Evolutionary conservation across 2,113 vertebrate species (phyloP).

Genomic region (Pedetes capensis): DNA sequence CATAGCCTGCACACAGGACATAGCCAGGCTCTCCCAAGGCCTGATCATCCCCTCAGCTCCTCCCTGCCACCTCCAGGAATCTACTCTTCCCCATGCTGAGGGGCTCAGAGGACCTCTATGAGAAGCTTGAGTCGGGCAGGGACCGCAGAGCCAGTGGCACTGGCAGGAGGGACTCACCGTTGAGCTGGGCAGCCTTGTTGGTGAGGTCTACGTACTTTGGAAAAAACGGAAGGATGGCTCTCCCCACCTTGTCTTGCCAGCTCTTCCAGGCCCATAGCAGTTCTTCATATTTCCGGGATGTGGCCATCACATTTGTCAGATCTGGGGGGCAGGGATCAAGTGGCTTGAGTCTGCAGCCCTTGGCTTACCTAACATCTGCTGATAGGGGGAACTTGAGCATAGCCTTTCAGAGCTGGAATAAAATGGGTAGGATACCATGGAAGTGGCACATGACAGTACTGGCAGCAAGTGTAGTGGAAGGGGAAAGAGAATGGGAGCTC

Average conservation of each 20-base stretch:
- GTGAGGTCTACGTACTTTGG: constrained; percentile 91
- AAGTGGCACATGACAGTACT: neutral
- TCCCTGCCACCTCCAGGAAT: neutral
- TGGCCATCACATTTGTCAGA: constrained; percentile 92
- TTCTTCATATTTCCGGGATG: constrained; percentile 89
- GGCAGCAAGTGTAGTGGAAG: neutral
- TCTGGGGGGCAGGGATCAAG: constrained; percentile 79
- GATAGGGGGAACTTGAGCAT: neutral
- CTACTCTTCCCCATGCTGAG: neutral
- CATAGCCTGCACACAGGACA: constrained; percentile 83
- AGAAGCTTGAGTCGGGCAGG: neutral
- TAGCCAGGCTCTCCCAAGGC: neutral
- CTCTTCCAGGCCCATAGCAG: constrained; percentile 93
- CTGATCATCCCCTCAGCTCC: neutral
- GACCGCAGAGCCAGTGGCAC: no score
- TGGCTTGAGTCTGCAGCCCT: neutral
- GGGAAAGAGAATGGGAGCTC: neutral
- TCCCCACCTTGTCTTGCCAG: constrained; percentile 93
- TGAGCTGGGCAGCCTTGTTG: constrained; percentile 92
- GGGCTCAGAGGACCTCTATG: neutral
- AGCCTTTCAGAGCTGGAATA: neutral
- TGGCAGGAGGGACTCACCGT: constrained; percentile 84
- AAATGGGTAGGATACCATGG: neutral
- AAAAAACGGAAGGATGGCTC: constrained; percentile 86
- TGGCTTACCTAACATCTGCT: neutral